Conservation (phyloP, 2,888 invertebrate species). For the Eudasyphora cyanicolor region DNA sequence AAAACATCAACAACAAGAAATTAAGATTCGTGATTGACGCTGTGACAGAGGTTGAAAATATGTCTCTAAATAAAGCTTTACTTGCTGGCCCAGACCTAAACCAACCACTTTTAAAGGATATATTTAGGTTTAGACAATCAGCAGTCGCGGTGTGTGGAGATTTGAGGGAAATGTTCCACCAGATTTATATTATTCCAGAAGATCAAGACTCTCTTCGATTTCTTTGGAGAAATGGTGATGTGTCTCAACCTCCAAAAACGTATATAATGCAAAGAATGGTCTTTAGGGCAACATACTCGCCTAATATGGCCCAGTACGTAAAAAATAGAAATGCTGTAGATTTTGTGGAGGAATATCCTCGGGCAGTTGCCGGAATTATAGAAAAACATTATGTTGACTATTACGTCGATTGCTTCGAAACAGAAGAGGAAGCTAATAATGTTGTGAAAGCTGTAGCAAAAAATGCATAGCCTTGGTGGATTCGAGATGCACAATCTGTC, state of each 20-base stretch:
- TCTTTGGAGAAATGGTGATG: conserved; percentile 50
- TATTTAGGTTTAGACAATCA: conserved; percentile 36
- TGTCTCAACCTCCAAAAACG: conserved; percentile 19
- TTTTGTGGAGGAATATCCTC: conserved; percentile 41
- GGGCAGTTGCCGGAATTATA: conserved; percentile 45
- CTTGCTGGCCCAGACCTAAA: conserved; percentile 17
- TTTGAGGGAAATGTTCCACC: conserved; percentile 64
- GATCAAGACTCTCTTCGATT: conserved; percentile 70
- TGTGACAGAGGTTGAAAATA: conserved; percentile 4
- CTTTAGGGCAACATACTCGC: conserved; percentile 64
- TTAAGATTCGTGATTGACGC: conserved; percentile 34
- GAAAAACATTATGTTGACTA: conserved; percentile 56
- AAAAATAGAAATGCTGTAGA: conserved; percentile 58
- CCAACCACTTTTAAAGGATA: conserved; percentile 22
- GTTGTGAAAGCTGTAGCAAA: conserved; percentile 31
- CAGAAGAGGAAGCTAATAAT: conserved; percentile 42
- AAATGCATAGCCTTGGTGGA: conserved; percentile 36
- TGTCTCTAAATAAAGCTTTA: conserved; percentile 30
- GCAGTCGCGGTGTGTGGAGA: conserved; percentile 5
- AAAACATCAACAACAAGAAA: conserved; percentile 66
- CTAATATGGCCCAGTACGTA: conserved; percentile 63
- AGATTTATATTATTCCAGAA: conserved; percentile 67
- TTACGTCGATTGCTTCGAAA: too few relatives aligned
- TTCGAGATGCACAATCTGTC: conserved; percentile 46
- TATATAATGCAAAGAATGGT: conserved; percentile 67